Base-by-base conservation (phyloP, 2,797 vertebrate genomes). In the Esox masquinongy region DNA sequence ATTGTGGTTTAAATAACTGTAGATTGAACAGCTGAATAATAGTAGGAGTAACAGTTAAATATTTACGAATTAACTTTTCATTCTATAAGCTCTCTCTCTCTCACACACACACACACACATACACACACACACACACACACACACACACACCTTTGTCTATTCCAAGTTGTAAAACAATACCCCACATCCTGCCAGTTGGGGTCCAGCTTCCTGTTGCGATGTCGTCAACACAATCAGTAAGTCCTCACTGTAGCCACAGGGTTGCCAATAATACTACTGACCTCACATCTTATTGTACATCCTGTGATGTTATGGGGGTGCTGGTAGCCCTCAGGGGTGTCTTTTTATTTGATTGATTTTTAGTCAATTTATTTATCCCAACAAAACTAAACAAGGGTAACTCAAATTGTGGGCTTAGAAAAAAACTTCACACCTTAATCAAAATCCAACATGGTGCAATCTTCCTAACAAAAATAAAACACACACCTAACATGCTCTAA, bases 171-270 rank as follows among this genome's bases (percentile, higher is more conserved):
- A 70, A 68, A 89, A 90, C 87, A 90, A 87, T 87, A 76, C 70
- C 78, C 70, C 71, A 43, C 78, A 82, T 90, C 84, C 88, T 85
- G 79, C 70, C 49, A 19, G 76, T 76, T 51, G 53, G 31, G 53
- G 56, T 83, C 24, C 50, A 70, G 76, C 53, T 88, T 89, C 88
- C 87, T 91, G 87, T 86, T 89, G 53, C 83, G 84, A 79, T 83
- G 73, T 56, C 39, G 67, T 67, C 80, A 49, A 77, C 68, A 19
- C 73, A 74, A 78, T 17, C 59, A 67, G 64, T 43, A 67, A 56
- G 51, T 68, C 24, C 51, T 49, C 47, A 50, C 34, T 76, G 51
- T 24, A 34, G 15, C 29, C n/a, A 49, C 69, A 77, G 59, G 6
- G 68, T 74, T 73, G 74, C 22, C 8, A 63, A 64, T 51, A 73